phyloP scores from a whole-genome alignment of 2,888 invertebrate species.

The Brachyopa scutellaris region DNA sequence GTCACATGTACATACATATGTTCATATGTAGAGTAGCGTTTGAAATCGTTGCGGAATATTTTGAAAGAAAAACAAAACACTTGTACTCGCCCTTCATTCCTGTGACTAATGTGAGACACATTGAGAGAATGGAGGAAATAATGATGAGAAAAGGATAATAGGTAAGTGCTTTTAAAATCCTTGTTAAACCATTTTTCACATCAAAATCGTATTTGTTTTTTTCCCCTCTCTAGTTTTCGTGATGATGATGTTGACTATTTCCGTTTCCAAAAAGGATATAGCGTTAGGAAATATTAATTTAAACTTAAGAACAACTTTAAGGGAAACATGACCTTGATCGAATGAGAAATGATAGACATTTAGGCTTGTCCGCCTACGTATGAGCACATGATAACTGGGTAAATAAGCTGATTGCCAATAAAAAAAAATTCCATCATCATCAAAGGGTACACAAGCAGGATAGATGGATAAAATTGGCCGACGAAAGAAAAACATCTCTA shows the following conservation, averaged over 20 bases:
- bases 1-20: no score
- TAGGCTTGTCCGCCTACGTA: not conserved
- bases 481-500: no score
- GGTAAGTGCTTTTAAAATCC: constrained; percentile 58
- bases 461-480: no score
- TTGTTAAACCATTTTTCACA: constrained; percentile 58
- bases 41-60: constrained; percentile 42
- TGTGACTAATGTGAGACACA: constrained; percentile 55
- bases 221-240: not conserved
- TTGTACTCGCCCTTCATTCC: constrained; percentile 59
- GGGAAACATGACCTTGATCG: not conserved
- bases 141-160: constrained; percentile 56
- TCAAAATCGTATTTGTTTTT: constrained; percentile 1
- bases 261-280: not conserved
- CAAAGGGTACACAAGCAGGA: no score
- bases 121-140: constrained; percentile 35
- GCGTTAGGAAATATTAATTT: not conserved
- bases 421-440: not conserved
- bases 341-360: not conserved
- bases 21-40: no score
- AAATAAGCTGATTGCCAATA: constrained; percentile 1
- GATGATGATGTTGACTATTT: not conserved
- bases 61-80: constrained; percentile 67
- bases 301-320: not conserved
- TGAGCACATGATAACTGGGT: not conserved